Conservation (phyloP, 64 coral and sea anemone genomes). For the Montipora capricornis region DNA sequence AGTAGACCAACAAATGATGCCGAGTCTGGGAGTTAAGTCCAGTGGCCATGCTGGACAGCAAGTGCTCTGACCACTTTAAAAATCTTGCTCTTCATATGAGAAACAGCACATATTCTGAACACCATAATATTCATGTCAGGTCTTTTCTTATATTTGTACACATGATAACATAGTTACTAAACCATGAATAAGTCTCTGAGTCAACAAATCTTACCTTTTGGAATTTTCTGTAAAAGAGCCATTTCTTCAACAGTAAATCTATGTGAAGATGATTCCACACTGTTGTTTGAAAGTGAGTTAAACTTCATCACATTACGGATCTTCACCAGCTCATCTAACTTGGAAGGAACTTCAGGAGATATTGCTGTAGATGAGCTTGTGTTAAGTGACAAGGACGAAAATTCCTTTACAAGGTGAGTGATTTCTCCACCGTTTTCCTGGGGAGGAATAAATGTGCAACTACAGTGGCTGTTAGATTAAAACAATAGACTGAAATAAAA, state of each 20-base stretch:
- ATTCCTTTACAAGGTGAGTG: neutral
- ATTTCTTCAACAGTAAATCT: slow-evolving; percentile 11
- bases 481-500: too few relatives aligned
- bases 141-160: neutral
- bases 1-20: too few relatives aligned
- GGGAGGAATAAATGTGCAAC: neutral
- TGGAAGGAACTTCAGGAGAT: neutral
- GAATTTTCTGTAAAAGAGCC: slow-evolving; percentile 42
- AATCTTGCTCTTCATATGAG: too few relatives aligned
- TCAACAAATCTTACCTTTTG: slow-evolving; percentile 1
- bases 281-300: neutral
- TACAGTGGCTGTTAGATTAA: too few relatives aligned
- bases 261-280: neutral
- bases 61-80: too few relatives aligned
- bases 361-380: neutral
- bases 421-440: slow-evolving; percentile 2
- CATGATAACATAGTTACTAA: neutral
- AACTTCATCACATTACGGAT: slow-evolving; percentile 28
- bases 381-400: neutral
- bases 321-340: neutral
- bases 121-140: neutral
- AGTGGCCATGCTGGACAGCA: too few relatives aligned
- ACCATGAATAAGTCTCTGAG: neutral
- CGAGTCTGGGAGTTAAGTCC: too few relatives aligned
- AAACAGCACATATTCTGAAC: too few relatives aligned